phyloP scores from a whole-genome alignment of 2,888 invertebrate species.

The Sarcophaga variegata region DNA sequence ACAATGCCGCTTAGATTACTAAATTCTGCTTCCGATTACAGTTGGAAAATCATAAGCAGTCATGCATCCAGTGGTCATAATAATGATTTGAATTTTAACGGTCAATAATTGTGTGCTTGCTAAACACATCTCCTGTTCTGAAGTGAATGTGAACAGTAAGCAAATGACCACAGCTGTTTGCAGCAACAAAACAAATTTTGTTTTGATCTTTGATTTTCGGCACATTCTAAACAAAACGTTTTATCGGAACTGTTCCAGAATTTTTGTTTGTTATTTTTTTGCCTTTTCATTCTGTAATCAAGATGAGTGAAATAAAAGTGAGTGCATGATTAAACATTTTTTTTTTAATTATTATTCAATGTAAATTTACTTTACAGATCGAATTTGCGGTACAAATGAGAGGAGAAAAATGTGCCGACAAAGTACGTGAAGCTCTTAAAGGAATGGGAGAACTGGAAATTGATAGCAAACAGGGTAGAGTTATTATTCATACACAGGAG shows the following conservation, averaged over 20 bases:
- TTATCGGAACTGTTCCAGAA: constrained; percentile 23
- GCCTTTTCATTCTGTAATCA: constrained; percentile 11
- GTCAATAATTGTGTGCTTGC: not conserved
- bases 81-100: not conserved
- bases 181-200: constrained; percentile 31
- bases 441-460: constrained; percentile 79
- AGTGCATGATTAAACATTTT: constrained; percentile 12
- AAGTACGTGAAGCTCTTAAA: constrained; percentile 82
- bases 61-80: not conserved
- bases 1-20: too few relatives aligned
- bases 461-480: constrained; percentile 76
- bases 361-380: constrained; percentile 80
- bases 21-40: too few relatives aligned
- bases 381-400: constrained; percentile 86
- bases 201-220: constrained; percentile 51
- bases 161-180: constrained; percentile 34
- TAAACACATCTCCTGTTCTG: not conserved
- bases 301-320: constrained; percentile 77
- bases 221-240: not conserved
- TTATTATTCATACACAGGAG: constrained; percentile 77
- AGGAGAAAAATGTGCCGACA: constrained; percentile 83
- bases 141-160: not conserved
- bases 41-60: too few relatives aligned
- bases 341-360: not conserved
- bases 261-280: not conserved